Evolutionary conservation across 1,140 invertebrate species (phyloP).

Genomic region (Scylla paramamosain): DNA sequence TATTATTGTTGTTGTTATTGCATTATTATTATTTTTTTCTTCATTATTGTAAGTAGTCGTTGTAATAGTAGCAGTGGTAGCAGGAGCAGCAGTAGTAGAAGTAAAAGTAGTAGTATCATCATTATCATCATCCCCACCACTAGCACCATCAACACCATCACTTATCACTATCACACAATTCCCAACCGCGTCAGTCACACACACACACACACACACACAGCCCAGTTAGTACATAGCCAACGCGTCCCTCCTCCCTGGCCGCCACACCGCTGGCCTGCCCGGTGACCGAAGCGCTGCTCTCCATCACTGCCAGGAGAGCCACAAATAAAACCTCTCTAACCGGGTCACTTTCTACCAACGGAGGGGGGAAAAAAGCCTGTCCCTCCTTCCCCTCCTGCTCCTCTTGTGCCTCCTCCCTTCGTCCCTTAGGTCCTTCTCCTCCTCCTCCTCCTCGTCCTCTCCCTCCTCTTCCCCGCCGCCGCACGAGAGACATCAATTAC

Average conservation of each 20-base stretch:
- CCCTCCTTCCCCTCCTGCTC: background rate
- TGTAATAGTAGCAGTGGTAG: too few relatives aligned
- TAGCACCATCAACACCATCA: too few relatives aligned
- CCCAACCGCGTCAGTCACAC: background rate
- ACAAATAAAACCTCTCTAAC: background rate
- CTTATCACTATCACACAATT: too few relatives aligned
- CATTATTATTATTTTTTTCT: too few relatives aligned
- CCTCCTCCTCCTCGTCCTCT: background rate
- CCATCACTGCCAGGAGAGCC: background rate
- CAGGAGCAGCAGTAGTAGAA: too few relatives aligned
- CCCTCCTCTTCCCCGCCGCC: conserved; percentile 12
- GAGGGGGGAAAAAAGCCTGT: background rate
- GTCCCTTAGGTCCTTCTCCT: background rate
- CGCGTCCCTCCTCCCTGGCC: background rate
- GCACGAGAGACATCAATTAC: conserved; percentile 71
- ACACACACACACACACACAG: background rate
- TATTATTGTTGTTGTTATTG: too few relatives aligned
- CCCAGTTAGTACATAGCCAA: too few relatives aligned
- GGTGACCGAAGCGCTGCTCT: background rate
- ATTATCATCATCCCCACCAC: too few relatives aligned
- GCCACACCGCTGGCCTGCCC: background rate
- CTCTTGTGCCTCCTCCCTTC: background rate
- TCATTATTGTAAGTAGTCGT: too few relatives aligned
- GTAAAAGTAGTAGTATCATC: too few relatives aligned
- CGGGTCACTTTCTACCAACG: background rate